Percentiles rank a stretch among this genome's conserved stretches.
Evolutionary conservation across 2,113 vertebrate species (phyloP).

Genomic region (Arvicanthis niloticus): DNA sequence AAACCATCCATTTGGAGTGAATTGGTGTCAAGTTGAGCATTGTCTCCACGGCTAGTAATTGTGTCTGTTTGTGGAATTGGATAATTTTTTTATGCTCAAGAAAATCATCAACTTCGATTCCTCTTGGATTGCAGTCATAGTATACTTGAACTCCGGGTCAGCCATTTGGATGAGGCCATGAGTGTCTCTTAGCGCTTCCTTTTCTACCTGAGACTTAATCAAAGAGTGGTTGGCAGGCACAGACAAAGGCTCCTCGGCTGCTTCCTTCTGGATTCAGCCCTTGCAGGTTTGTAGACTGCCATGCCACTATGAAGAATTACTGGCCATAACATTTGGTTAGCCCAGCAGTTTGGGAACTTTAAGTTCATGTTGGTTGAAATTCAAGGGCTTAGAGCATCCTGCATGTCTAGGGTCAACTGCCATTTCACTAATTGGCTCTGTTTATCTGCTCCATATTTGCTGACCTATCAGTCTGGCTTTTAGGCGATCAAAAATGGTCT

Average conservation of each 20-base stretch:
- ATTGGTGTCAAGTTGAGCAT: constrained; percentile 44
- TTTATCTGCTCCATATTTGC: background rate
- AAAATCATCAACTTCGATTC: constrained; percentile 38
- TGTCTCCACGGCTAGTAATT: background rate
- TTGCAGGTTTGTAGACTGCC: background rate
- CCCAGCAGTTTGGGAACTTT: background rate
- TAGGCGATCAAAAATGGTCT: background rate
- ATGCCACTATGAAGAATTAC: background rate
- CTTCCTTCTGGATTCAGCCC: background rate
- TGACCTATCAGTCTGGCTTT: background rate
- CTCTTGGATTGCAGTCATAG: background rate
- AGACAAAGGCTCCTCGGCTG: background rate
- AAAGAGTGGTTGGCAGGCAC: background rate
- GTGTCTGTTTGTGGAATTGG: constrained; percentile 52
- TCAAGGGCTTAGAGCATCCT: background rate
- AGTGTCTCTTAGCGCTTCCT: background rate
- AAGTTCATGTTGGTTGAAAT: background rate
- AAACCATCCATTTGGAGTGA: constrained; percentile 32
- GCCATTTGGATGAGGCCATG: background rate
- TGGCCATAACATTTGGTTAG: background rate
- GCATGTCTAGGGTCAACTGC: background rate
- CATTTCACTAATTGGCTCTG: background rate
- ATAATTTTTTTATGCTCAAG: constrained; percentile 55
- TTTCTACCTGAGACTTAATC: background rate
- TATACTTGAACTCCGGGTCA: background rate